Evolutionary conservation across 1,140 invertebrate species (phyloP).

Genomic region (Bicyclus anynana): DNA sequence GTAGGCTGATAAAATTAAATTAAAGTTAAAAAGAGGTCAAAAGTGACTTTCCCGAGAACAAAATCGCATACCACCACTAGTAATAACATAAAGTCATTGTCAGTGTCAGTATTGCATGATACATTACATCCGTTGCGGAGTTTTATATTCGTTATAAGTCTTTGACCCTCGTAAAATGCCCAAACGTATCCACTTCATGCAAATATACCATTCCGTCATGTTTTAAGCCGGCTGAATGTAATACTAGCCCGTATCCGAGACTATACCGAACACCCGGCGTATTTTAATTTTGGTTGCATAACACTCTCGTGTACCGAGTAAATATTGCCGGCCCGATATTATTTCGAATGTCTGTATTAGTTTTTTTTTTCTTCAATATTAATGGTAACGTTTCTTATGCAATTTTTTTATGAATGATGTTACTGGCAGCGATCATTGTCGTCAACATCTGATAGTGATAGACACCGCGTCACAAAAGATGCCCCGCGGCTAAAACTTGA

Average conservation of each 20-base stretch:
- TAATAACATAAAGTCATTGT: neutral
- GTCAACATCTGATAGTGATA: too few species aligned
- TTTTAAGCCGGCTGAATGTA: constrained; percentile 14
- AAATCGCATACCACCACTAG: too few species aligned
- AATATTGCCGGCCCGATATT: constrained; percentile 11
- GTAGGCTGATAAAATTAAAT: too few species aligned
- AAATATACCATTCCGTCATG: constrained; percentile 14
- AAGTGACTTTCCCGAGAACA: too few species aligned
- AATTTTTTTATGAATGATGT: too few species aligned
- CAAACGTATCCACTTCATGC: constrained; percentile 12
- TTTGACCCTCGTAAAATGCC: constrained; percentile 16
- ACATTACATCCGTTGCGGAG: constrained; percentile 5
- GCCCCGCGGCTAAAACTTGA: too few species aligned
- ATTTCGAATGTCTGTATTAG: constrained; percentile 4
- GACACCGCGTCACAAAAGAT: too few species aligned
- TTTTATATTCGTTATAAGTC: constrained; percentile 10
- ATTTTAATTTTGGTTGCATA: constrained; percentile 15
- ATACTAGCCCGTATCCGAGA: constrained; percentile 8
- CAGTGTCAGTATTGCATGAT: constrained; percentile 9
- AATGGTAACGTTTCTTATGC: neutral
- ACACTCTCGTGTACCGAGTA: constrained; percentile 1
- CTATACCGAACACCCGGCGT: constrained; percentile 10
- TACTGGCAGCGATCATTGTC: too few species aligned
- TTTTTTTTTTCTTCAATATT: neutral
- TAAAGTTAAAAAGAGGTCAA: too few species aligned